Evolutionary conservation across 2,113 vertebrate species (phyloP).

Genomic region (Mustelus asterias): DNA sequence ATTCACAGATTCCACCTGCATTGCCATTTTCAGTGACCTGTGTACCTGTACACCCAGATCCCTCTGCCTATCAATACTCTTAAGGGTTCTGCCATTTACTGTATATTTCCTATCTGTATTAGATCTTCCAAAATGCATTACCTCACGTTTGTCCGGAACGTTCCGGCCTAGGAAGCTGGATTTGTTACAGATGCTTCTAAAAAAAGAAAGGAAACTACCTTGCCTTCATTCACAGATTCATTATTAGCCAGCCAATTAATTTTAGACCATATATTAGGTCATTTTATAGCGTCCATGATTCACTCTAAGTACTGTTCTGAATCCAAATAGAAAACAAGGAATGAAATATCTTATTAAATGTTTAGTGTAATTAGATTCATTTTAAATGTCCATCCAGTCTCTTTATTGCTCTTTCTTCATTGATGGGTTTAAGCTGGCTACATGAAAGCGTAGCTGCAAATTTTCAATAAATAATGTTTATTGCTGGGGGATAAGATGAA

Average conservation of each 20-base stretch:
- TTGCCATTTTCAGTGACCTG: no score
- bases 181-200: background rate
- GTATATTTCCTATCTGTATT: no score
- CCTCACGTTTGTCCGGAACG: no score
- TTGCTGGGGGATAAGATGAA: background rate
- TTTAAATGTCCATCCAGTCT: background rate
- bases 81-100: no score
- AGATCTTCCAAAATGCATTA: no score
- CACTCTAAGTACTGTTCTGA: background rate
- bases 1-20: background rate
- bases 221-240: background rate
- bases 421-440: background rate
- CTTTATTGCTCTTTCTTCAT: background rate
- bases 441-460: background rate
- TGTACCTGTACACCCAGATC: no score
- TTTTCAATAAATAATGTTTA: background rate
- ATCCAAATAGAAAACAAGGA: constrained; percentile 7
- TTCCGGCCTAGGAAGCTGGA: background rate
- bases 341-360: background rate
- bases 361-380: background rate
- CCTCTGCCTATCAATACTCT: no score
- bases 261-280: background rate
- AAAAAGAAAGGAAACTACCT: background rate
- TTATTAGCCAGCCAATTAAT: background rate
- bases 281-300: background rate